Evolutionary conservation across 2,888 invertebrate genomes (phyloP), one percentile per base, ranked within the genome.

Genomic region (Incurvaria masculella): DNA sequence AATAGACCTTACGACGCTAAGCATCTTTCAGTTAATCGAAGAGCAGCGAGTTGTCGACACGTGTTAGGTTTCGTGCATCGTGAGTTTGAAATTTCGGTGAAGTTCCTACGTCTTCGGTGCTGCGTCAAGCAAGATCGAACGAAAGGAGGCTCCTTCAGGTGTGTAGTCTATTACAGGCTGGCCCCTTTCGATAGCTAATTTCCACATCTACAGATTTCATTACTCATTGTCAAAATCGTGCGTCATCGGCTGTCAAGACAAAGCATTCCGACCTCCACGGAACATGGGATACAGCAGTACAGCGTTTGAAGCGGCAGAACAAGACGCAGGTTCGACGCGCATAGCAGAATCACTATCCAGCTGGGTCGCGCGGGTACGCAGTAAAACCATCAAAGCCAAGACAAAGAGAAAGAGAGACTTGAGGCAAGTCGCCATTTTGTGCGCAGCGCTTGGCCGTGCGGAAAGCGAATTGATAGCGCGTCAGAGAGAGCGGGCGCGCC

Each of bases 341-440:
- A 81, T 80, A 78, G 76, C 79, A 27, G 78, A 76, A 65, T 79
- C 81, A 62, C 68, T 84, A 55, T 69, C 74, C 58, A 78, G 81
- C 57, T 86, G 86, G 86, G 86, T 86, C 61, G 79, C 73, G 51
- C 75, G 80, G 74, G 81, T 86, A 57, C 82, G 81, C 69, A 72
- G 66, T 64, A 86, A 86, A 74, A 84, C 84, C 61, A 60, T 68
- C 54, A 74, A 66, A 58, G 80, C 79, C 58, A 80, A 80, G 65
- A 74, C 76, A 60, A 81, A 74, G 68, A 80, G 75, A 61, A 81
- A 79, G 57, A 81, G 81, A 59, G 81, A 86, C 65, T 68, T 85
- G 53, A 79, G 85, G 56, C 71, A 85, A 57, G 83, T 86, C 66
- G 86, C 86, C 56, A 81, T 87, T 59, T 74, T 87, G 61, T 78